Percentiles rank a stretch among this genome's conserved stretches.
Evolutionary conservation across 2,888 invertebrate genomes (phyloP).

Genomic region (Dryococelus australis): DNA sequence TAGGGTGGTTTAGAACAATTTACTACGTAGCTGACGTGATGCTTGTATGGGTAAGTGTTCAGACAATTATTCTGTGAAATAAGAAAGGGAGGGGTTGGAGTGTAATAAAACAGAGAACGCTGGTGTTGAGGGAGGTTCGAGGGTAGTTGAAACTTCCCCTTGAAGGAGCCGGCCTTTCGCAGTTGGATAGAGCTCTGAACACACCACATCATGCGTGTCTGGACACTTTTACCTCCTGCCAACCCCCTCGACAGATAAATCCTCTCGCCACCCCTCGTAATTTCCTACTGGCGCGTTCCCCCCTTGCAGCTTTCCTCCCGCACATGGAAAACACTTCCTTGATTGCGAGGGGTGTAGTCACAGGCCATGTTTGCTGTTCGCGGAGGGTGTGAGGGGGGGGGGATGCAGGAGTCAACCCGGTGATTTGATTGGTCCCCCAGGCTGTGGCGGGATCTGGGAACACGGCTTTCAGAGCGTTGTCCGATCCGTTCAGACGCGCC

Average conservation of each 20-base stretch:
- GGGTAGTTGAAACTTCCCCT: neutral
- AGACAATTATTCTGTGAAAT: too few relatives aligned
- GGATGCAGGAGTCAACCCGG: neutral
- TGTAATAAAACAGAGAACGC: neutral
- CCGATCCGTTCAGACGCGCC: neutral
- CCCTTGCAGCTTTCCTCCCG: neutral
- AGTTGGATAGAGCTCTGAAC: neutral
- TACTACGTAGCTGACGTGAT: too few relatives aligned
- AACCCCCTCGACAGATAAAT: neutral
- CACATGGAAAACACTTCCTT: slow-evolving; percentile 7
- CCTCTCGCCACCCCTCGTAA: neutral
- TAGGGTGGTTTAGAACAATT: too few relatives aligned
- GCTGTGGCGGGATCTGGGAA: neutral
- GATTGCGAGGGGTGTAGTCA: neutral
- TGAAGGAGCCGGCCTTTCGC: neutral
- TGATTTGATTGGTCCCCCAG: slow-evolving; percentile 6
- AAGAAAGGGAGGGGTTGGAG: too few relatives aligned
- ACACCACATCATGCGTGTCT: neutral
- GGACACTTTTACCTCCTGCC: neutral
- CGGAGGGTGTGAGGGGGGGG: neutral
- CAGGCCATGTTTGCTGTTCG: neutral
- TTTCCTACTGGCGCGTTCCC: neutral
- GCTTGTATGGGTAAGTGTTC: too few relatives aligned
- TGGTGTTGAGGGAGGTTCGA: neutral
- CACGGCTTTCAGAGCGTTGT: slow-evolving; percentile 3